Evolutionary conservation across 2,113 vertebrate genomes (phyloP).

Genomic region (Smithornis capensis): DNA sequence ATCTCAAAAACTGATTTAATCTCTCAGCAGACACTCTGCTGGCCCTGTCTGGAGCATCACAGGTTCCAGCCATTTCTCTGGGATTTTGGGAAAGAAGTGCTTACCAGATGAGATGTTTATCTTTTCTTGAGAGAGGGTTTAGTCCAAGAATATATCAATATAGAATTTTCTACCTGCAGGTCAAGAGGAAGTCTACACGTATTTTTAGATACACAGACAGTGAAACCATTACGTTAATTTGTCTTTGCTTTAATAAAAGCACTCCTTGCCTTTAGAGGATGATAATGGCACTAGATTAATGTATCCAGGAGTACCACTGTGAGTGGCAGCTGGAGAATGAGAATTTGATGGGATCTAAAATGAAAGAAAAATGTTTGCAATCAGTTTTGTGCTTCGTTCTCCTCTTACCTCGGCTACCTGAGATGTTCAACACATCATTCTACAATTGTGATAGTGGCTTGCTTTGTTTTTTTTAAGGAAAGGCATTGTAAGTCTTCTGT

Average conservation of each 20-base stretch:
- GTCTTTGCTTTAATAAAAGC: constrained; percentile 22
- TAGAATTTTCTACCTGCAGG: neutral
- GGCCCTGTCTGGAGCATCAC: neutral
- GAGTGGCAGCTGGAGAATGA: constrained; percentile 45
- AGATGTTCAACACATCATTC: constrained; percentile 39
- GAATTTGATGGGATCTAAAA: constrained; percentile 38
- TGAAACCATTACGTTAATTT: constrained; percentile 1
- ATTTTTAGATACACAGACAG: constrained; percentile 21
- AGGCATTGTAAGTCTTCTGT: neutral
- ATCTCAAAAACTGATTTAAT: neutral
- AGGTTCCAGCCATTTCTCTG: neutral
- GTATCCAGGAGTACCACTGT: neutral
- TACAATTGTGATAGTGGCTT: neutral
- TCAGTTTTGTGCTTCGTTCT: constrained; percentile 27
- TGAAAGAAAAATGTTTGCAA: constrained; percentile 62
- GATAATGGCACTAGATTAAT: constrained; percentile 35
- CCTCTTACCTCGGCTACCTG: constrained; percentile 8
- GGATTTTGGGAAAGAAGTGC: neutral
- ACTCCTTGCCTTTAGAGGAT: constrained; percentile 7
- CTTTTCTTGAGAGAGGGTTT: neutral
- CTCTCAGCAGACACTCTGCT: neutral
- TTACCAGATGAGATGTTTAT: neutral
- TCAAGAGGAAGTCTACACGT: neutral
- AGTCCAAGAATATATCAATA: neutral
- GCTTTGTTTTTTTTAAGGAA: neutral